phyloP scores from a whole-genome alignment of 2,113 vertebrate genomes.

The Neotragus moschatus region DNA sequence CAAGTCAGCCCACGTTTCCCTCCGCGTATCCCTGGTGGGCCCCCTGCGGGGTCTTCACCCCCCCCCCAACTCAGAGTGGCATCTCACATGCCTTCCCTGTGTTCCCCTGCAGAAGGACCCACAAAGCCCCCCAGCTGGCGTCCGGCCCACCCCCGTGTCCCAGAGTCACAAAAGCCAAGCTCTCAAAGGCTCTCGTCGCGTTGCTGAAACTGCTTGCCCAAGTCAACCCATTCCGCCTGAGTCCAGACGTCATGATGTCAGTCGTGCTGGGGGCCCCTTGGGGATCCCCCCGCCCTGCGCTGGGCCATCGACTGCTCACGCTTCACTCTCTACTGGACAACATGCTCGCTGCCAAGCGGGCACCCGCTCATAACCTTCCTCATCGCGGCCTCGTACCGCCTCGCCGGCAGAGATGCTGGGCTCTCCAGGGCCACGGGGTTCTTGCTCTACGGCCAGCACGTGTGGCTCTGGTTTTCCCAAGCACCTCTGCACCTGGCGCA shows the following conservation, averaged over 20 bases:
- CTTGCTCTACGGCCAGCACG: accelerated
- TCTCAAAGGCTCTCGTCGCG: background rate
- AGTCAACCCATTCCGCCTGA: background rate
- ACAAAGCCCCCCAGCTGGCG: accelerated
- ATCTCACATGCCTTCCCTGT: background rate
- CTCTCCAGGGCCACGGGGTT: background rate
- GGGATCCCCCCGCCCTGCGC: accelerated
- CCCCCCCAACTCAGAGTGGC: background rate
- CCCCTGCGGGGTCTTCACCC: accelerated
- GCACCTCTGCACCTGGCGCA: accelerated
- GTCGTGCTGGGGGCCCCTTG: background rate
- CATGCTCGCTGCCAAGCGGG: accelerated
- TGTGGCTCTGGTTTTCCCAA: background rate
- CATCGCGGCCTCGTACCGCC: background rate
- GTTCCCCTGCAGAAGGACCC: background rate
- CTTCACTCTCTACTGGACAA: background rate
- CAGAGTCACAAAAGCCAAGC: background rate
- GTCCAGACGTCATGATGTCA: background rate
- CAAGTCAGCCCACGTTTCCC: background rate
- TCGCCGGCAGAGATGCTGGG: accelerated
- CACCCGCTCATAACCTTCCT: accelerated
- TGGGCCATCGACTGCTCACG: background rate
- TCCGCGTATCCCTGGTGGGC: accelerated
- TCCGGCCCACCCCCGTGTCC: background rate
- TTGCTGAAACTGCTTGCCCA: background rate